phyloP scores from a whole-genome alignment of 2,888 invertebrate species.

The Epinotia ramella region DNA sequence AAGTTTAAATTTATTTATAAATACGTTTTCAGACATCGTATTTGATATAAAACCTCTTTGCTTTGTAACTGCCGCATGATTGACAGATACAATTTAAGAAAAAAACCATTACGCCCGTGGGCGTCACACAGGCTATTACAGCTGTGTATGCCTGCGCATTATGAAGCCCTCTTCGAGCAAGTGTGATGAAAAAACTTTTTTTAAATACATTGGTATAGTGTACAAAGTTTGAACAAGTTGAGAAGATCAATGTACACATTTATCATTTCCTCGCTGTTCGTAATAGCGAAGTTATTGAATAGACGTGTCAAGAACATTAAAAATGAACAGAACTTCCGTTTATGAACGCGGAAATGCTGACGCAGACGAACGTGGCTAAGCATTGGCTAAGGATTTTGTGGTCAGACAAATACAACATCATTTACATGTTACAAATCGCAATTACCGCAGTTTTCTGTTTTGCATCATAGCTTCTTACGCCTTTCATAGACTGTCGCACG shows the following conservation, averaged over 20 bases:
- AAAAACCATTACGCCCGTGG: too few species aligned
- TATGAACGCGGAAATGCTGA: slow-evolving; percentile 20
- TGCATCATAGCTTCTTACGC: slow-evolving; percentile 40
- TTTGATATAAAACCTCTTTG: too few species aligned
- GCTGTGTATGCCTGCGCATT: too few species aligned
- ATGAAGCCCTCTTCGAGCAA: too few species aligned
- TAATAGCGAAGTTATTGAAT: background rate
- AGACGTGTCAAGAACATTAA: background rate
- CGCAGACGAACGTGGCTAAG: slow-evolving; percentile 1
- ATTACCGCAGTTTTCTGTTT: slow-evolving; percentile 33
- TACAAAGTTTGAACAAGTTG: slow-evolving; percentile 19
- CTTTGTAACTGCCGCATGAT: too few species aligned
- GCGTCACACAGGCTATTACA: too few species aligned
- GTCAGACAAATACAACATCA: slow-evolving; percentile 28
- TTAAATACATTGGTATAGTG: too few species aligned
- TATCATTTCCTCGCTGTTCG: background rate
- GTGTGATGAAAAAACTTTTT: too few species aligned
- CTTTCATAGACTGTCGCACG: slow-evolving; percentile 25
- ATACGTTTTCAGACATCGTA: too few species aligned
- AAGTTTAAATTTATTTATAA: too few species aligned
- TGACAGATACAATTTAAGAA: too few species aligned
- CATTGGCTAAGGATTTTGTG: slow-evolving; percentile 18
- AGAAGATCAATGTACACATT: slow-evolving; percentile 3
- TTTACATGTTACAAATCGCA: slow-evolving; percentile 31
- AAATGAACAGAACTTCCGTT: background rate